Evolutionary conservation across 1,140 invertebrate species (phyloP).

Genomic region (Meloidogyne exigua): DNA sequence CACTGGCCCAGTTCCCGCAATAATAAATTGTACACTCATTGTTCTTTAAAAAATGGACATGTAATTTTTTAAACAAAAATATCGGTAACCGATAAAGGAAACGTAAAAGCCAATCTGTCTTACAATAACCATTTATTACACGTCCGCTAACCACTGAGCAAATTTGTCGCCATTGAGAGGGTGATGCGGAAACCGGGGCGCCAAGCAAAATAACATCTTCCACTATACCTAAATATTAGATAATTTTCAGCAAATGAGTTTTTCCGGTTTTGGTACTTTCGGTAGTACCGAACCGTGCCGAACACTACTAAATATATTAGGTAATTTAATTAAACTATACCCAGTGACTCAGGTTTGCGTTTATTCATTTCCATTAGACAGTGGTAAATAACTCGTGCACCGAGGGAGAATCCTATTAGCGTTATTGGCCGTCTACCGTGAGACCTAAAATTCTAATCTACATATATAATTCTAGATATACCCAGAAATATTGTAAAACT

Average conservation of each 20-base stretch:
- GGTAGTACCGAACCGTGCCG: too few relatives aligned
- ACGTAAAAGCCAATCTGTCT: conserved; percentile 66
- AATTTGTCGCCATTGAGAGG: conserved; percentile 64
- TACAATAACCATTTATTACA: conserved; percentile 68
- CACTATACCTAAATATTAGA: conserved; percentile 68
- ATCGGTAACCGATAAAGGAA: conserved; percentile 33
- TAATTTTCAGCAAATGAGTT: too few relatives aligned
- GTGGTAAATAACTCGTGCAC: conserved; percentile 75
- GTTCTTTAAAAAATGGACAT: conserved; percentile 65
- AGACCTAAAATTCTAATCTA: conserved; percentile 66
- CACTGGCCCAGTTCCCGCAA: conserved; percentile 65
- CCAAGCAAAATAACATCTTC: conserved; percentile 75
- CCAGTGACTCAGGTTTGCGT: conserved; percentile 62
- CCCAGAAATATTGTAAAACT: too few relatives aligned
- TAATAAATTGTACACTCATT: conserved; percentile 64
- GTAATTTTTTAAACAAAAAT: not conserved
- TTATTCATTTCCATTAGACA: conserved; percentile 67
- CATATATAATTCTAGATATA: too few relatives aligned
- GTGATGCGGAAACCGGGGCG: conserved; percentile 67
- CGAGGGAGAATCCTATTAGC: conserved; percentile 74
- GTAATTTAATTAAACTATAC: conserved; percentile 51
- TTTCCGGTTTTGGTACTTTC: too few relatives aligned
- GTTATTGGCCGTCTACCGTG: conserved; percentile 75
- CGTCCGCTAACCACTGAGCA: conserved; percentile 65
- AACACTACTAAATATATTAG: too few relatives aligned